Conservation (phyloP, 2,113 vertebrate species). For the Bujurquina vittata region DNA sequence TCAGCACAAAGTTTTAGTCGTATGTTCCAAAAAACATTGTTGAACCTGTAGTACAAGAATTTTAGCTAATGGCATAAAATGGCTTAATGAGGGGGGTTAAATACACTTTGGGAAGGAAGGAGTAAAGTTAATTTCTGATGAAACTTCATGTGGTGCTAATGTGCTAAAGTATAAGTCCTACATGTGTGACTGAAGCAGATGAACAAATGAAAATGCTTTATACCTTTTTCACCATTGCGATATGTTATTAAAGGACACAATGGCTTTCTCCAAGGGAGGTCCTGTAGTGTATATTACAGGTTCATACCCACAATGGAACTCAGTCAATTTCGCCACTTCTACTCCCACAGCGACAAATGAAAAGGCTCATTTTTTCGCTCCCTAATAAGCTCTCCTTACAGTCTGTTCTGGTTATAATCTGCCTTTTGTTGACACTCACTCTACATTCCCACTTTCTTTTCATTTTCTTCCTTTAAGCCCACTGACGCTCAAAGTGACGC, state of each 20-base stretch:
- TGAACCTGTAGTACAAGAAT: too few relatives aligned
- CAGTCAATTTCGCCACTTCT: too few relatives aligned
- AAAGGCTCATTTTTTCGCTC: background rate
- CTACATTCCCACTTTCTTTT: background rate
- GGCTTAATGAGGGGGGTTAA: background rate
- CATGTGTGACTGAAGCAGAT: background rate
- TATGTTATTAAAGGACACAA: background rate
- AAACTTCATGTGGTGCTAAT: background rate
- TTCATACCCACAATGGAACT: too few relatives aligned
- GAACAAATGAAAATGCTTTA: background rate
- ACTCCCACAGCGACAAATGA: background rate
- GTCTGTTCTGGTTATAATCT: background rate
- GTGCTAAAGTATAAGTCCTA: background rate
- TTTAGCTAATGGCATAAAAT: too few relatives aligned
- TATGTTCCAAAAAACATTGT: too few relatives aligned
- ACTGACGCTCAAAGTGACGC: conserved; percentile 84
- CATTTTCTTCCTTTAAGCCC: conserved; percentile 61
- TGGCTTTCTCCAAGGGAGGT: background rate
- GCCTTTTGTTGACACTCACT: background rate
- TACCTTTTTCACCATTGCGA: background rate
- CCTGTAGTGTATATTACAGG: too few relatives aligned
- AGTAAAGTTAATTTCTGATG: background rate
- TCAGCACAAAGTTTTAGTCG: too few relatives aligned
- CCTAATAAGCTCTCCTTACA: background rate
- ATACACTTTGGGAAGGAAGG: background rate